Percentiles rank a stretch among this genome's conserved stretches.
Conservation (phyloP, 2,113 vertebrate genomes). For the Gnathonemus longibarbis region DNA sequence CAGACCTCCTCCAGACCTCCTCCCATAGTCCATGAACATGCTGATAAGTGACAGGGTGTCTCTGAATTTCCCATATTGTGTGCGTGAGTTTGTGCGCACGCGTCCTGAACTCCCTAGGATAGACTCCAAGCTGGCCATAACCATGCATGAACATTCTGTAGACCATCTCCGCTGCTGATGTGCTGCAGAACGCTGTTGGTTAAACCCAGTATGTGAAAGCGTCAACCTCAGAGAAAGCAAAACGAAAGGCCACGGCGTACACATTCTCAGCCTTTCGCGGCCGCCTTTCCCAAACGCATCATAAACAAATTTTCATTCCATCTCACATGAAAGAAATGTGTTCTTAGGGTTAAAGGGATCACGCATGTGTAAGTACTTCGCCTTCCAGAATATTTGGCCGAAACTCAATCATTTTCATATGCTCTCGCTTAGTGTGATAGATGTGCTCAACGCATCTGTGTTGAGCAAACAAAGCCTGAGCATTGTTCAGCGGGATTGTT, state of each 20-base stretch:
- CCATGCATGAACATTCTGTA: neutral
- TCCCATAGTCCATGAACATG: neutral
- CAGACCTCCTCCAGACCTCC: neutral
- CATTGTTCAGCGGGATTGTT: neutral
- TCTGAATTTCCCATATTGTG: neutral
- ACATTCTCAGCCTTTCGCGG: neutral
- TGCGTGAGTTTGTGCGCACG: neutral
- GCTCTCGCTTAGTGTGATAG: neutral
- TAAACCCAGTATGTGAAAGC: neutral
- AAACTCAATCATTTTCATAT: slow-evolving; percentile 25
- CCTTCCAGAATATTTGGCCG: slow-evolving; percentile 22
- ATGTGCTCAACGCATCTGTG: neutral
- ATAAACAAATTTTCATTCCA: slow-evolving; percentile 15
- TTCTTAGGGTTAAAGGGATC: slow-evolving; percentile 11
- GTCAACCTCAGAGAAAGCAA: neutral
- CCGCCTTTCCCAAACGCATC: neutral
- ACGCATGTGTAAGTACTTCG: slow-evolving; percentile 30
- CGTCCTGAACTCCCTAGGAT: neutral
- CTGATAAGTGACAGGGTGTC: neutral
- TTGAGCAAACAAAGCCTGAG: neutral
- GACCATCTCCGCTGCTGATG: neutral
- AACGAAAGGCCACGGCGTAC: neutral
- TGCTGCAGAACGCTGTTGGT: neutral
- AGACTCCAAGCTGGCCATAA: neutral
- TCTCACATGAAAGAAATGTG: slow-evolving; percentile 22